Conservation (phyloP, 1,140 invertebrate species). For the Portunus trituberculatus region DNA sequence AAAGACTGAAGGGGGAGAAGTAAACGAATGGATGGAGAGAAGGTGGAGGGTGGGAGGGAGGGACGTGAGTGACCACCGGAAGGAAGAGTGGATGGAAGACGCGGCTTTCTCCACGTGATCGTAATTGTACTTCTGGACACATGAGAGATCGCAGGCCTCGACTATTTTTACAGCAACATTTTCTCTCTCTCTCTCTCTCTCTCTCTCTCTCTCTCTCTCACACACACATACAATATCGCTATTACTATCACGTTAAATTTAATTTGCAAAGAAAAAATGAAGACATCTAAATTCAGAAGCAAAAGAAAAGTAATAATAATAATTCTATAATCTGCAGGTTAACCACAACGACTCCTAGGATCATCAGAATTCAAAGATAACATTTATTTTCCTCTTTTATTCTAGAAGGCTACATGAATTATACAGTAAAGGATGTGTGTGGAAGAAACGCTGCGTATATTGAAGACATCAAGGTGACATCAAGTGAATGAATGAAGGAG, state of each 20-base stretch:
- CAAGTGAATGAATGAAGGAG: no score
- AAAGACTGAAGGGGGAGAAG: neutral
- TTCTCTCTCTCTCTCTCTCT: constrained; percentile 9
- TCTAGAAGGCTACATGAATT: no score
- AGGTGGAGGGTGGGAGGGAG: neutral
- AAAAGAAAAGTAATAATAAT: neutral
- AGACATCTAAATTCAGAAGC: no score
- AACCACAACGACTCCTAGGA: no score
- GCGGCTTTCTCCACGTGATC: constrained; percentile 25
- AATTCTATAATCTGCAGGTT: neutral
- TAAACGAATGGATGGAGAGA: neutral
- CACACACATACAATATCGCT: neutral
- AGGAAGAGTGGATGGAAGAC: constrained; percentile 51
- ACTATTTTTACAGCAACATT: neutral
- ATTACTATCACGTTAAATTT: neutral
- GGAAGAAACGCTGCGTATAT: no score
- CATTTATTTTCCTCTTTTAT: no score
- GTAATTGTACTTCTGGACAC: constrained; percentile 33
- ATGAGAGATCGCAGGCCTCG: neutral
- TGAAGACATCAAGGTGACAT: no score
- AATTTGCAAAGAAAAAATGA: neutral
- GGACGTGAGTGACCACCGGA: constrained; percentile 46
- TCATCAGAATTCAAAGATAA: no score
- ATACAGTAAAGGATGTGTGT: no score
- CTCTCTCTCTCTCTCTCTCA: constrained; percentile 26